Base-by-base conservation (phyloP, 2,888 invertebrate genomes). In the Caenorhabditis macrosperma region DNA sequence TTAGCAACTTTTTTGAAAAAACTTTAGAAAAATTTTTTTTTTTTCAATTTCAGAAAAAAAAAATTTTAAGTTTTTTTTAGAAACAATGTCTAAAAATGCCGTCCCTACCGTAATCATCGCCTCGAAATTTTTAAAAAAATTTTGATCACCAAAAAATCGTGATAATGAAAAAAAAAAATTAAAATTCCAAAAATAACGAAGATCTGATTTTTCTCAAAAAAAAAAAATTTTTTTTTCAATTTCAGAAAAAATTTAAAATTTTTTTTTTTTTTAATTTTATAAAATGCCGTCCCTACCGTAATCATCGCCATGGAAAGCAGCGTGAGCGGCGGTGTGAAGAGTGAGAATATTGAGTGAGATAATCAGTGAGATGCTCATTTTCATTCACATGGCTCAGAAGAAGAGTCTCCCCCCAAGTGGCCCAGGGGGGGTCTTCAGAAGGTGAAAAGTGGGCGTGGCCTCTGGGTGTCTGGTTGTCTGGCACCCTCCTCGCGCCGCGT, bases 401-500 rank as follows among this genome's bases (percentile, higher is more conserved):
- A n/a, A n/a, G n/a, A n/a, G n/a, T n/a, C n/a, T n/a, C n/a, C n/a
- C 28, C 52, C 12, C 3, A 30, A 61, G n/a, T 10, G 55, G 17
- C 15, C 12, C 9, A 6, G 24, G 9, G 15, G 26, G 26, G 26
- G 46, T 55, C 67, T 67, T 63, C 61, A 46, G 63, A 72, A 72
- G 72, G 63, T 63, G 54, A 60, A 71, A 71, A 72, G 63, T 61
- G 76, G 76, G 76, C 76, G 76, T 50, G 54, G 68, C 68, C 55
- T 57, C 7, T 20, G 20, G 24, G 38, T n/a, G n/a, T n/a, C n/a
- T n/a, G 41, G n/a, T 12, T 12, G 38, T 38, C 12, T 15, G 38
- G 38, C 3, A 17, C 41, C 6, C 24, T 20, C 4, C 24, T 28
- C 38, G 6, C 20, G 26, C 48, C 12, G 38, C 66, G 38, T 9